Evolutionary conservation across 2,797 vertebrate species (phyloP), one percentile per base, ranked within the genome.

Genomic region (Podarcis lilfordi): DNA sequence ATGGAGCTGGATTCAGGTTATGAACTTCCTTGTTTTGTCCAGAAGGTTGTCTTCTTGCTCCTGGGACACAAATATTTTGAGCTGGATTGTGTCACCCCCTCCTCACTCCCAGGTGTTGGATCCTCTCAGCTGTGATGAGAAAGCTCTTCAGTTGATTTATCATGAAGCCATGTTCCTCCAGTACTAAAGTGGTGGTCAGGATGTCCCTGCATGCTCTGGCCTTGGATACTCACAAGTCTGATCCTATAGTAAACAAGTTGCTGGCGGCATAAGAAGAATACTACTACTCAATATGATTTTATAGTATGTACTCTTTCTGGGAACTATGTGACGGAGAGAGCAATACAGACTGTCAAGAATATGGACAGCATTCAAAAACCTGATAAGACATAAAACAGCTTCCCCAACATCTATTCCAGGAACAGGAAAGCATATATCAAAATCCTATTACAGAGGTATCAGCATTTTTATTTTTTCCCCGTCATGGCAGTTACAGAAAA

Each of bases 371-470:
- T 89, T 95, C 75, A 95, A 96, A 89, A 61, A 23, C 40, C 66
- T 91, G 92, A 92, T 91, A 95, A 95, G 96, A 96, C 91, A 32
- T 88, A 92, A 91, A 95, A 90, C 71, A 94, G 59, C 88, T 8
- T 90, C 43, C 88, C 79, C 59, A 82, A 90, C 89, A 75, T 25
- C 61, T 93, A 88, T 90, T 96, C 93, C 80, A 96, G 94, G 82
- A 94, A 91, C 35, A 93, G 86, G 86, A 94, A 92, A 90, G 93
- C 81, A 83, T 37, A 83, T 37, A 83, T 78, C 85, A 94, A 86
- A 92, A 90, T 85, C 87, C 80, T 92, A 10, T 88, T 93, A 86
- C 5, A 74, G 64, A 80, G 95, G 82, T 45, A 45, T 93, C 80
- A 95, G 91, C 64, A 86, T 80, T 95, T 92, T 17, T 17, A 17